Conservation (phyloP, 2,888 invertebrate genomes). For the Pomacea canaliculata region DNA sequence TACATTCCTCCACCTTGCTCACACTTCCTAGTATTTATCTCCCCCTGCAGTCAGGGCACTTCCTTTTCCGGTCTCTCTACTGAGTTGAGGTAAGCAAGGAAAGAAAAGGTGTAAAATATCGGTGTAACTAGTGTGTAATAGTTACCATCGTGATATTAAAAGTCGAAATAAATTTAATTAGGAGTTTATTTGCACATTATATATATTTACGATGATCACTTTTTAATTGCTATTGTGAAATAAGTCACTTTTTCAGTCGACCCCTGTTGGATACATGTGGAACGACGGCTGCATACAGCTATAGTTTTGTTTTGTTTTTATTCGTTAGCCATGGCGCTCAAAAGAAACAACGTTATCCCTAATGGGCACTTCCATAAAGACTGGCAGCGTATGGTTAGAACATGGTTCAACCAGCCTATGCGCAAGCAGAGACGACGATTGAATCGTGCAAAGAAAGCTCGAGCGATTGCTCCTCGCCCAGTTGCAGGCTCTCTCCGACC, state of each 20-base stretch:
- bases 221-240: no score
- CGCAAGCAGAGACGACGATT: conserved; percentile 90
- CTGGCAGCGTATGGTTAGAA: conserved; percentile 95
- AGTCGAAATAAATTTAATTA: no score
- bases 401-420: conserved; percentile 99
- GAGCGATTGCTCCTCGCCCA: conserved; percentile 91
- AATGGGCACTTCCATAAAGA: conserved; percentile 99
- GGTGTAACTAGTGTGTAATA: not conserved
- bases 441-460: conserved; percentile 92
- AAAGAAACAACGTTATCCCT: conserved; percentile 98
- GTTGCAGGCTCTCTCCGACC: conserved; percentile 89
- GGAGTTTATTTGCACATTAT: no score
- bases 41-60: not conserved
- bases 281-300: no score
- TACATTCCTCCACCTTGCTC: no score
- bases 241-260: no score
- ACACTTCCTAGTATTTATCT: not conserved
- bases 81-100: no score
- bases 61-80: conserved; percentile 19
- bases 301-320: no score
- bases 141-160: no score
- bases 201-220: no score
- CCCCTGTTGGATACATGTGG: no score
- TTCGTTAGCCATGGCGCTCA: conserved; percentile 71
- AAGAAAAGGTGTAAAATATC: not conserved